Evolutionary conservation across 2,113 vertebrate genomes (phyloP).

Genomic region (Daboia siamensis): DNA sequence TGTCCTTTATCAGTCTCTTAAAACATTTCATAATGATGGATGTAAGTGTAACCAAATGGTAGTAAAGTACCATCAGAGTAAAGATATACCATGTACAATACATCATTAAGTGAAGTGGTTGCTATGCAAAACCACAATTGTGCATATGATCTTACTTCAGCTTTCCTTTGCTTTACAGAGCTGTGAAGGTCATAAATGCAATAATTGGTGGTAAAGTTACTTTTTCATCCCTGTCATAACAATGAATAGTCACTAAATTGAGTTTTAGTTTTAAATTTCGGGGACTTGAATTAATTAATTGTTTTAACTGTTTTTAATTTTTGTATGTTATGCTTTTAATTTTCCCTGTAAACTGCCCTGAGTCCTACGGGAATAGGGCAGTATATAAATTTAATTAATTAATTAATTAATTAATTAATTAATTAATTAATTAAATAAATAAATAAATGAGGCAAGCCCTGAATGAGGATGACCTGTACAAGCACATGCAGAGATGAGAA

Average conservation of each 20-base stretch:
- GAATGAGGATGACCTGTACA: neutral
- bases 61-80: neutral
- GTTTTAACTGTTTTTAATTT: too few species aligned
- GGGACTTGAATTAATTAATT: too few species aligned
- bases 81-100: neutral
- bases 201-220: neutral
- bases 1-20: too few species aligned
- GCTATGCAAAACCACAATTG: neutral
- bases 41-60: too few species aligned
- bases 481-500: neutral
- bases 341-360: too few species aligned
- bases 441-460: neutral
- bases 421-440: too few species aligned
- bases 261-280: too few species aligned
- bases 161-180: neutral
- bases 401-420: too few species aligned
- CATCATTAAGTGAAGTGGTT: neutral
- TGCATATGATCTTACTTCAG: neutral
- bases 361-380: too few species aligned
- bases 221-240: neutral
- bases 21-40: too few species aligned
- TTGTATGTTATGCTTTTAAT: too few species aligned
- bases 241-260: neutral
- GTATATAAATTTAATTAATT: too few species aligned
- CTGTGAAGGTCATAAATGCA: neutral